Percentiles rank a stretch among this genome's conserved stretches.
Evolutionary conservation across 2,797 vertebrate genomes (phyloP).

Genomic region (Gambelia wislizenii): DNA sequence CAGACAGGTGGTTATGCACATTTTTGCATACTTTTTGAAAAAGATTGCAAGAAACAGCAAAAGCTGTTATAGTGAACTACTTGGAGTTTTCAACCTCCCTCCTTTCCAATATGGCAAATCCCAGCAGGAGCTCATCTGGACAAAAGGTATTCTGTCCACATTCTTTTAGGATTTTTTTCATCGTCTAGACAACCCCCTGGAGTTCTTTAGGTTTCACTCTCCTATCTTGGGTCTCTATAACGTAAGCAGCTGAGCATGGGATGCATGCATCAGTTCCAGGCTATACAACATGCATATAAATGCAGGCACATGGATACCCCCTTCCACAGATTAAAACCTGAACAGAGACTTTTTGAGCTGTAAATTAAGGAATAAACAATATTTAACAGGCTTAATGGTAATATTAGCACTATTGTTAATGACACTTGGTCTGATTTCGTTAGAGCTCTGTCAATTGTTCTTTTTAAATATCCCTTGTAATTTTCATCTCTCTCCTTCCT

Average conservation of each 20-base stretch:
- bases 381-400: neutral
- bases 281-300: neutral
- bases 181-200: no score
- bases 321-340: neutral
- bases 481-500: no score
- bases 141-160: no score
- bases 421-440: neutral
- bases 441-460: neutral
- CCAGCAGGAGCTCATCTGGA: no score
- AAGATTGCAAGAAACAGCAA: no score
- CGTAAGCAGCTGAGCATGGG: neutral
- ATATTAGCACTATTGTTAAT: neutral
- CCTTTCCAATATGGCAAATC: no score
- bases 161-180: no score
- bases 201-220: neutral
- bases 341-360: neutral
- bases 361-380: neutral
- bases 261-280: neutral
- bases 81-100: no score
- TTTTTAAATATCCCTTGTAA: no score
- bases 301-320: neutral
- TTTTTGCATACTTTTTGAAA: no score
- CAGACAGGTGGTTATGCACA: no score
- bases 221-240: neutral
- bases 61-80: no score